These are phyloP conservation scores for Erpetoichthys calabaricus DNA, from an alignment of 2,797 vertebrate species.

Conservation along the genomic window DNA sequence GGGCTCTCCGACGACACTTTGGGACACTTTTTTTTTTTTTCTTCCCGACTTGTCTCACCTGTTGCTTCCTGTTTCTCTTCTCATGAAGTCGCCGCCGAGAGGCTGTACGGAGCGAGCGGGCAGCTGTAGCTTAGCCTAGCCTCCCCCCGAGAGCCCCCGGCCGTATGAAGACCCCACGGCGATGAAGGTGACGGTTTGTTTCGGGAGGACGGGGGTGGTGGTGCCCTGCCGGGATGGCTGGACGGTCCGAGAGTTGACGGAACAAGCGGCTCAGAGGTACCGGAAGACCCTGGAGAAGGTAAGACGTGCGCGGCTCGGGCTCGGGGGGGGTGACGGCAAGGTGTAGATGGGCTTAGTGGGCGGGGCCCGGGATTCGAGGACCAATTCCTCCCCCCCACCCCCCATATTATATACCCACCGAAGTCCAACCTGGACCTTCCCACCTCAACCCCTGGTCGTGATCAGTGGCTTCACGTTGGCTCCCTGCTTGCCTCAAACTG, in stretches of 20 bases:
- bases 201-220: slow-evolving; percentile 80
- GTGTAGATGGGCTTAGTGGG: no score
- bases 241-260: slow-evolving; percentile 78
- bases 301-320: slow-evolving; percentile 20
- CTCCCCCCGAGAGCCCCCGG: background rate
- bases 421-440: no score
- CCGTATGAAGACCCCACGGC: background rate
- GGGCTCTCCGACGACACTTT: background rate
- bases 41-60: slow-evolving; percentile 36
- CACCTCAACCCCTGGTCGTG: no score
- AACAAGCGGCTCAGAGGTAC: slow-evolving; percentile 86
- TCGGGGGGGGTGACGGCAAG: no score
- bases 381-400: no score
- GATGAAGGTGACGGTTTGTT: slow-evolving; percentile 92
- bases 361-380: no score
- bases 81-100: background rate
- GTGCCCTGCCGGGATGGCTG: slow-evolving; percentile 84
- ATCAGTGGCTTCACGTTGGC: no score
- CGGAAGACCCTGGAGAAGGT: slow-evolving; percentile 82
- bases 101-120: background rate
- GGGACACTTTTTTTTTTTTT: slow-evolving; percentile 2
- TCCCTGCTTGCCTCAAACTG: no score
- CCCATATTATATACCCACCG: no score
- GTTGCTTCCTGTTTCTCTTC: slow-evolving; percentile 33
- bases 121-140: background rate